Conservation (phyloP, 2,888 invertebrate genomes). For the Synanthedon andrenaeformis region DNA sequence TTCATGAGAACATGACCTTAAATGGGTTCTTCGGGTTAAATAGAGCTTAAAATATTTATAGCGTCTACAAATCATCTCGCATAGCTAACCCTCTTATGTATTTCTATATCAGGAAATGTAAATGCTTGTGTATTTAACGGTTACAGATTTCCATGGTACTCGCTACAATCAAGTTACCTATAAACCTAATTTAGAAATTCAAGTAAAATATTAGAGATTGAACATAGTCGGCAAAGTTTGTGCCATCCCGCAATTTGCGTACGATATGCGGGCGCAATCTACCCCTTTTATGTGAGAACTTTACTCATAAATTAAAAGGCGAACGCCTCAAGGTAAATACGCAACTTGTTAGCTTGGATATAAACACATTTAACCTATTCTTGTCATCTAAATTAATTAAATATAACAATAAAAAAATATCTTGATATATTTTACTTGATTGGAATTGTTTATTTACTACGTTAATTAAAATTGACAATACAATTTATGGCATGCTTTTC, state of each 20-base stretch:
- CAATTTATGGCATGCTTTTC: too few species aligned
- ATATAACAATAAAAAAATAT: neutral
- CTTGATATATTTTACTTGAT: too few species aligned
- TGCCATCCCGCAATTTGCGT: conserved; percentile 19
- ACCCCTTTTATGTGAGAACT: conserved; percentile 32
- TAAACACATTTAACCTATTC: conserved; percentile 3
- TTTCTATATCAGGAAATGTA: too few species aligned
- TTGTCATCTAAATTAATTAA: neutral
- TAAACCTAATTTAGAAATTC: neutral
- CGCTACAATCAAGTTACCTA: neutral
- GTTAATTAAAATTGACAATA: too few species aligned
- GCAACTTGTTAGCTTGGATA: conserved; percentile 8
- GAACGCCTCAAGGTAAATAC: conserved; percentile 18
- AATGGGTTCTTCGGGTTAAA: too few species aligned
- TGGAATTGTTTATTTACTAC: too few species aligned
- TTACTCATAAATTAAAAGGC: conserved; percentile 29
- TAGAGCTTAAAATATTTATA: too few species aligned
- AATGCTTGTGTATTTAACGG: too few species aligned
- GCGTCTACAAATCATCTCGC: too few species aligned
- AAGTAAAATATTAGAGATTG: conserved; percentile 4
- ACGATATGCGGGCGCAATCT: conserved; percentile 14
- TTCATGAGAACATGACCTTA: too few species aligned
- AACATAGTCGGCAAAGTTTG: conserved; percentile 23
- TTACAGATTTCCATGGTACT: too few species aligned
- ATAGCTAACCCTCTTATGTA: too few species aligned